Evolutionary conservation across 2,888 invertebrate genomes (phyloP).

Genomic region (Melanostoma scalare): DNA sequence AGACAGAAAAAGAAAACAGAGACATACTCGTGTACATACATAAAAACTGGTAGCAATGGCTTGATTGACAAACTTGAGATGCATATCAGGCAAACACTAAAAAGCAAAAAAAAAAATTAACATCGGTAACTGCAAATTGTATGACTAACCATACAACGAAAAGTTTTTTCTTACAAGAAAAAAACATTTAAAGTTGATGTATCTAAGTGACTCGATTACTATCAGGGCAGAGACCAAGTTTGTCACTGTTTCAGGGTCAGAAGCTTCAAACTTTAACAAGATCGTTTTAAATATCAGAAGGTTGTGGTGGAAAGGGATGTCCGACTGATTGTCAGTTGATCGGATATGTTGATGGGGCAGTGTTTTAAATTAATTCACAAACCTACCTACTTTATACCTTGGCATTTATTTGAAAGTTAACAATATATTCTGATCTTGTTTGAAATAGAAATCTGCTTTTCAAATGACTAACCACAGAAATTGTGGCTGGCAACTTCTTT

Average conservation of each 20-base stretch:
- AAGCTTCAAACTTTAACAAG: constrained; percentile 26
- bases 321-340: no score
- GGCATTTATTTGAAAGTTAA: no score
- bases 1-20: constrained; percentile 26
- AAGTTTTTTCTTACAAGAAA: constrained; percentile 12
- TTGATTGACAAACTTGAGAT: constrained; percentile 72
- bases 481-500: no score
- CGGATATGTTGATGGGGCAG: no score
- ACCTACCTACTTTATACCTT: no score
- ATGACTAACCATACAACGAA: constrained; percentile 27
- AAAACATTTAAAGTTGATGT: constrained; percentile 8
- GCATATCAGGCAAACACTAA: constrained; percentile 57
- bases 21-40: constrained; percentile 14
- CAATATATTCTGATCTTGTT: no score
- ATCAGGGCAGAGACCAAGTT: constrained; percentile 13
- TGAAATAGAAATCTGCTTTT: no score
- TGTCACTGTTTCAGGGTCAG: constrained; percentile 49
- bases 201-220: constrained; percentile 38
- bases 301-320: no score
- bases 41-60: constrained; percentile 54
- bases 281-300: constrained; percentile 10
- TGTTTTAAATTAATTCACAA: no score
- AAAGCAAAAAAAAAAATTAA: constrained; percentile 21
- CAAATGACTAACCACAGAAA: no score
- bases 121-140: constrained; percentile 65